Evolutionary conservation across 1,140 invertebrate species (phyloP).

Genomic region (Marisa cornuarietis): DNA sequence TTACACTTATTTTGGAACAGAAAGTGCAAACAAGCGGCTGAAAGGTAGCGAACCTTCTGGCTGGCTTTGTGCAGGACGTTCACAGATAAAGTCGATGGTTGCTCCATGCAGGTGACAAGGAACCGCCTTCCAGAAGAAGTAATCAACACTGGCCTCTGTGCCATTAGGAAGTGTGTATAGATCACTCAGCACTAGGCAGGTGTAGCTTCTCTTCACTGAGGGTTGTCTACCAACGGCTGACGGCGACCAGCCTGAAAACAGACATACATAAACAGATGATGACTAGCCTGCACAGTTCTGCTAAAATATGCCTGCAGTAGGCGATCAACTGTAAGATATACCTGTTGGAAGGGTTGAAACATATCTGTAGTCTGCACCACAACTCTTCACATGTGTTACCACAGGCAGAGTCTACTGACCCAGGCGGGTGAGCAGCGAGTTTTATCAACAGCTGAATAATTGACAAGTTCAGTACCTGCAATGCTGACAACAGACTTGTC

Average conservation of each 20-base stretch:
- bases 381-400: too few relatives aligned
- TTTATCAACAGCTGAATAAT: too few relatives aligned
- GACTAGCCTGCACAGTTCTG: background rate
- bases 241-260: slow-evolving; percentile 12
- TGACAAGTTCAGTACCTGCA: too few relatives aligned
- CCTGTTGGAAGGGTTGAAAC: too few relatives aligned
- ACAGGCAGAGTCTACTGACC: too few relatives aligned
- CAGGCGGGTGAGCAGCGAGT: too few relatives aligned
- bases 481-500: too few relatives aligned
- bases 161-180: slow-evolving; percentile 19
- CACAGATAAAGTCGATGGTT: slow-evolving; percentile 35
- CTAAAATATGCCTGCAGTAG: background rate
- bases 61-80: slow-evolving; percentile 11
- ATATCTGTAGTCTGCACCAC: too few relatives aligned
- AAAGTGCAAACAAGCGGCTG: background rate
- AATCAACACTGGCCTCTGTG: slow-evolving; percentile 17
- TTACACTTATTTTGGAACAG: background rate
- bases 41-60: slow-evolving; percentile 1
- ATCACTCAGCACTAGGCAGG: slow-evolving; percentile 31
- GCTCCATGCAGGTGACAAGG: slow-evolving; percentile 1
- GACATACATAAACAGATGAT: background rate
- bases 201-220: background rate
- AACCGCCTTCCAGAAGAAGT: slow-evolving; percentile 33
- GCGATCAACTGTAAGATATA: too few relatives aligned
- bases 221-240: slow-evolving; percentile 14